Evolutionary conservation across 2,113 vertebrate genomes (phyloP), one percentile per base, ranked within the genome.

Genomic region (Panurus biarmicus): DNA sequence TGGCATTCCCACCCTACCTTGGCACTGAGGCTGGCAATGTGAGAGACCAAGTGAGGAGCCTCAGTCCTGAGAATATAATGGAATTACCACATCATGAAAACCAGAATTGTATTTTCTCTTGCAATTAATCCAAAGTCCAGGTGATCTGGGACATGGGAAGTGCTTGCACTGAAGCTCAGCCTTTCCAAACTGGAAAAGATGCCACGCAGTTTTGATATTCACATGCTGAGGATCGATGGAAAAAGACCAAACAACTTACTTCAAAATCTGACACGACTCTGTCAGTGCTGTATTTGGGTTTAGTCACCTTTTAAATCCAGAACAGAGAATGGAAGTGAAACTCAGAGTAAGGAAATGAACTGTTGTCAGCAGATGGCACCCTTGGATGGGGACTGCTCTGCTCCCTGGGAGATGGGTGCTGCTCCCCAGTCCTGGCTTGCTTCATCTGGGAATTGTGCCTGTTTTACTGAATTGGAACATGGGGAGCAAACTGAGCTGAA

Each of bases 321-420:
- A 6, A 3, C 2, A 12, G 31, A 23, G 56, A 75, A 26, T 3
- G 47, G 31, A 31, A 66, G 48, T 22, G 9, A 5, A 2, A 8
- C 8, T 6, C 1, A 0, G 18, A 24, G 25, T 9, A 7, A n/a
- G 66, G 22, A 33, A 36, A 13, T 1, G 3, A 33, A 33, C 2
- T 22, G 1, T 16, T 4, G 69, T 23, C 92, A 74, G 94, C 85
- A 94, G 95, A 18, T 89, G 94, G 94, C 94, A 83, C 72, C 75
- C 66, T 25, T 9, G 44, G 90, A 31, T 28, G 50, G 29, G 22
- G 35, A 2, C 19, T 44, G 35, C 14, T 51, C 26, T 51, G 35
- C 40, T 48, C 35, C 31, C 54, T 36, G 38, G 11, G 10, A 11
- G 12, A 38, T 17, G 72, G 8, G 36, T 14, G 77, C 38, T 54